A percentile compares a stretch with the other conserved stretches of the same genome.
These are phyloP conservation scores for Vanessa atalanta DNA, from an alignment of 1,140 invertebrate species.

Conservation along the genomic window DNA sequence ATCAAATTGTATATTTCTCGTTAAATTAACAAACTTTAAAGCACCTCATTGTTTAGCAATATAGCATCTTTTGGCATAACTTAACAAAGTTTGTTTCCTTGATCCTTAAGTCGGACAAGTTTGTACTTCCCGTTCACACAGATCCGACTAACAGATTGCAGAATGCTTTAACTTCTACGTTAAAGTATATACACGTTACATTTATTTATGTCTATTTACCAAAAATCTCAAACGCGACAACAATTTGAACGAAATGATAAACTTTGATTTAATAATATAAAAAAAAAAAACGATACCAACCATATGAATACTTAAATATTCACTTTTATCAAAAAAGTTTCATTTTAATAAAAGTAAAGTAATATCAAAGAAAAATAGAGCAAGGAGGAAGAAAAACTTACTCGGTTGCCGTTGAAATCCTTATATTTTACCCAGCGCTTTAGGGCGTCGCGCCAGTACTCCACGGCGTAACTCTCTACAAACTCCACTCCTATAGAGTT, in stretches of 20 bases:
- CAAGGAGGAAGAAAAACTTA: conserved; percentile 65
- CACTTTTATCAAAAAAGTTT: not conserved
- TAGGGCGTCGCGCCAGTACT: conserved; percentile 89
- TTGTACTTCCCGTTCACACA: not conserved
- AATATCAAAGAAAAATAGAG: conserved; percentile 1
- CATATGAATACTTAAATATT: not conserved
- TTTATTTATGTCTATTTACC: too few relatives aligned
- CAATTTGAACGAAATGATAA: too few relatives aligned
- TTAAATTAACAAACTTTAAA: not conserved
- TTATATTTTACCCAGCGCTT: conserved; percentile 90
- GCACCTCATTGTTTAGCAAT: not conserved
- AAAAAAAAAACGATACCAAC: too few relatives aligned
- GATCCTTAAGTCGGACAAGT: conserved; percentile 11
- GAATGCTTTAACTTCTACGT: not conserved
- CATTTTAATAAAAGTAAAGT: conserved; percentile 15
- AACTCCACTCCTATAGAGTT: conserved; percentile 96
- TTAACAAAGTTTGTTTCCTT: conserved; percentile 23
- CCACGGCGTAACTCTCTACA: conserved; percentile 90
- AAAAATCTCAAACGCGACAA: too few relatives aligned
- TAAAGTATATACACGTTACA: too few relatives aligned
- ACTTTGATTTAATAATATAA: too few relatives aligned
- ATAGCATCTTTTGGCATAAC: conserved; percentile 21
- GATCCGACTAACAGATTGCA: conserved; percentile 8
- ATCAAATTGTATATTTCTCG: not conserved
- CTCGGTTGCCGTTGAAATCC: conserved; percentile 87